Base-by-base conservation (phyloP, 1,140 invertebrate genomes). In the Caenorhabditis elegans region DNA sequence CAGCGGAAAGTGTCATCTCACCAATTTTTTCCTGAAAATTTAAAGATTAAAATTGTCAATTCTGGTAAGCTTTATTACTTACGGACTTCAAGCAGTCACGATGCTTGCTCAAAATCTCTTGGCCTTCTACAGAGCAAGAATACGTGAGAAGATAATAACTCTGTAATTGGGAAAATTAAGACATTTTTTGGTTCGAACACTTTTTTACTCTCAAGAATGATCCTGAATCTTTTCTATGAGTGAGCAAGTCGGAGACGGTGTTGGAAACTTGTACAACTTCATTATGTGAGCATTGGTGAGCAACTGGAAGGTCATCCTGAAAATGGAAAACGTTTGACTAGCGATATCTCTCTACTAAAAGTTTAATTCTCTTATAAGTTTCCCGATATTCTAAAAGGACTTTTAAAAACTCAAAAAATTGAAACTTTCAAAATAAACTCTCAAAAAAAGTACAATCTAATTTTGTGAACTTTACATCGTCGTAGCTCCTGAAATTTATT, bases 1-100 rank as follows among this genome's bases (percentile, higher is more conserved):
- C 87, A 51, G 88, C 88, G 2, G 88, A 89, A 3, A 89, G 82
- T 8, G 88, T 89, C 88, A 89, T 89, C 76, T 89, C 88, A n/a
- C 88, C 88, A 60, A 89, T 90, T 53, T 86, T 84, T 60, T 89
- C 88, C 31, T 84, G 77, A 11, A 79, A 79, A 22, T 4, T 2
- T 19, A n/a, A 17, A 8, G 8, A n/a, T n/a, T 70, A 34, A 8
- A 70, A 24, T 28, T 28, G 60, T 70, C 4, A 24, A 26, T 70
- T 3, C 17, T n/a, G n/a, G 34, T 3, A 46, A 28, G 75, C 15
- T n/a, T 76, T 5, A 48, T 3, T 3, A 76, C 70, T 43, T 13
- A 82, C 80, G 2, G 76, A 75, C 46, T 85, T 89, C 19, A 89
- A 70, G 75, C 88, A 89, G 0, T 79, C 39, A 26, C 88, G 78